Evolutionary conservation across 92 coral and sea anemone genomes (phyloP), one percentile per base, ranked within the genome.

Genomic region (Galaxea fascicularis): DNA sequence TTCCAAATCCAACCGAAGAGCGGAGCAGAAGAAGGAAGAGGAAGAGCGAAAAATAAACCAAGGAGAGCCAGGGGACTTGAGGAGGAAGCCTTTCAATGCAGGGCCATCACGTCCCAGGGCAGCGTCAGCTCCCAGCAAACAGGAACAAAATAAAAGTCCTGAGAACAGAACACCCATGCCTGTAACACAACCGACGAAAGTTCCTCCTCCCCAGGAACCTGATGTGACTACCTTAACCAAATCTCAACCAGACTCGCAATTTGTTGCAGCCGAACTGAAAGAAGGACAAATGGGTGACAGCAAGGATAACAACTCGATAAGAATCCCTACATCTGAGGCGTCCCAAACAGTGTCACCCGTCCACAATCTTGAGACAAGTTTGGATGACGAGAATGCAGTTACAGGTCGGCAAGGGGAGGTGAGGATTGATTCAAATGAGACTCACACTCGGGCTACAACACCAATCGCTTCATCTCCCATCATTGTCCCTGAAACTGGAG

Each of bases 1-100:
- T 35, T 86, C 93, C 11, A 94, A 77, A 76, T 84, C 82, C 47
- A 94, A 91, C 87, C 89, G 98, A 67, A 79, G 77, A 46, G 89
- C 90, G 24, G 98, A 94, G 44, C 85, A 83, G 65, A 71, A 51
- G 74, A 82, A 85, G 26, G 91, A 84, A 20, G 92, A 86, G 24
- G 75, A 84, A 4, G 92, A 91, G 63, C 65, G 83, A 29, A 57
- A 26, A 39, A 58, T 44, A 20, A 70, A 28, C 12, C 67, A 60
- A 22, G 65, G 47, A 81, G 62, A 35, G n/a, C 0, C 57, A 11
- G 75, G 41, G n/a, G 89, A 87, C 77, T 20, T 91, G 59, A 79
- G 90, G 29, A 80, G 57, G 72, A 87, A 79, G 49, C 89, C 94
- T n/a, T 84, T 91, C 66, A 71, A 76, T 46, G 79, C 45, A 31